Evolutionary conservation across 2,797 vertebrate genomes (phyloP), one percentile per base, ranked within the genome.

Genomic region (Micrastur ruficollis): DNA sequence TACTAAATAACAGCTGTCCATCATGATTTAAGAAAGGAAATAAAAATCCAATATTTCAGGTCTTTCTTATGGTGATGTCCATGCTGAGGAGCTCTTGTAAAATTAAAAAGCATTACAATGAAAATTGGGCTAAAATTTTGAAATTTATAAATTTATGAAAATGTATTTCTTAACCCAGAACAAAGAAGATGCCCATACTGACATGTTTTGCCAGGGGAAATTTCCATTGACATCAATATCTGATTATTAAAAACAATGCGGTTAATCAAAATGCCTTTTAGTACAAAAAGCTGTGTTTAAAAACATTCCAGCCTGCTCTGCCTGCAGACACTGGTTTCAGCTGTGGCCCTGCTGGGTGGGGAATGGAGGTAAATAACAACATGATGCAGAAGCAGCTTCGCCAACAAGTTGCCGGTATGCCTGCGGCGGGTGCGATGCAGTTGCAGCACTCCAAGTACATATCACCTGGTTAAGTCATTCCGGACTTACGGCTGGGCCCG

Each of bases 21-120:
- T 97, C 91, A 84, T 90, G 87, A 95, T 88, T 95, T 95, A 95
- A 81, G 91, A 81, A 96, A 91, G 87, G 82, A 95, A 95, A 86
- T 93, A 91, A 90, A 95, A 25, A 4, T 7, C 42, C 27, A 73
- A 55, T 94, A 96, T 94, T 94, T 91, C 42, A 91, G 81, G 46
- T 59, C 76, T 95, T 90, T 93, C 53, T 46, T 75, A 88, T 17
- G 72, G 49, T 78, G 81, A 83, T 61, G 49, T 46, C 49, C 49
- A 53, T 4, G 7, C n/a, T 53, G 56, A 91, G 59, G 29, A 66
- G 7, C 34, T 86, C 46, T 81, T 14, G 19, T 47, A 50, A 72
- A 62, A 21, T 42, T 74, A 58, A 83, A 90, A 89, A 72, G 10
- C 21, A 52, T 40, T 89, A 31, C 32, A 74, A 34, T 63, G 26